Conservation (phyloP, 2,888 invertebrate species). For the Chrysopilus asiliformis region DNA sequence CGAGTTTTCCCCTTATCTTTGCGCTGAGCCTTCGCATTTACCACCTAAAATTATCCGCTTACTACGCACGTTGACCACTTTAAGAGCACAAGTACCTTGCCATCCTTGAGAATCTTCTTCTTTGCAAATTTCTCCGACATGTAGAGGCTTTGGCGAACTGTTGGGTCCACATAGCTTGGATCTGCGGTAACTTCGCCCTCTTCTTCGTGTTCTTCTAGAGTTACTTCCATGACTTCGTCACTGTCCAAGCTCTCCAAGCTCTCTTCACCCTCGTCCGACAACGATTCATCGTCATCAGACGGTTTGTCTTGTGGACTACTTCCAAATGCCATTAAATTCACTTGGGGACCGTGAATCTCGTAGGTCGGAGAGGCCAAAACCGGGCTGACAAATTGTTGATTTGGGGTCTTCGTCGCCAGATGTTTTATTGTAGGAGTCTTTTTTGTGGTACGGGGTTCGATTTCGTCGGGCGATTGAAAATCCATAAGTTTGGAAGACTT, state of each 20-base stretch:
- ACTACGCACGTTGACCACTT: neutral
- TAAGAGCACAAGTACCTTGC: too few species aligned
- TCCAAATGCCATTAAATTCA: too few species aligned
- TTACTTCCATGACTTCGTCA: constrained; percentile 15
- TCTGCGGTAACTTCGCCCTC: too few species aligned
- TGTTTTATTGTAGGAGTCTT: constrained; percentile 1
- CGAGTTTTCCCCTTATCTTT: constrained; percentile 70
- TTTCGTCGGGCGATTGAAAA: constrained; percentile 83
- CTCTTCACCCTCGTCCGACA: neutral
- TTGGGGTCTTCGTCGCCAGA: neutral
- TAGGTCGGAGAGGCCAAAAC: constrained; percentile 1
- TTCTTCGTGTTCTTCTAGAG: constrained; percentile 15
- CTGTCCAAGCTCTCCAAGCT: constrained; percentile 3
- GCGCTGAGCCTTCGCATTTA: constrained; percentile 55
- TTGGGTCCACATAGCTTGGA: constrained; percentile 20
- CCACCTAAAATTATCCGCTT: constrained; percentile 33
- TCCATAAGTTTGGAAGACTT: constrained; percentile 90
- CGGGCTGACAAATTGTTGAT: neutral
- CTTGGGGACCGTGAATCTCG: constrained; percentile 2
- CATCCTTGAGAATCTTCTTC: constrained; percentile 56
- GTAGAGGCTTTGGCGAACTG: constrained; percentile 42
- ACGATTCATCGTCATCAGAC: neutral
- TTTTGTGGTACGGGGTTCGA: constrained; percentile 37
- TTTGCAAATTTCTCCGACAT: constrained; percentile 69
- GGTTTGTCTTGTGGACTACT: neutral